A percentile compares a stretch with the other conserved stretches of the same genome.
phyloP scores from a whole-genome alignment of 2,888 invertebrate species.

The Choreutis nemorana region DNA sequence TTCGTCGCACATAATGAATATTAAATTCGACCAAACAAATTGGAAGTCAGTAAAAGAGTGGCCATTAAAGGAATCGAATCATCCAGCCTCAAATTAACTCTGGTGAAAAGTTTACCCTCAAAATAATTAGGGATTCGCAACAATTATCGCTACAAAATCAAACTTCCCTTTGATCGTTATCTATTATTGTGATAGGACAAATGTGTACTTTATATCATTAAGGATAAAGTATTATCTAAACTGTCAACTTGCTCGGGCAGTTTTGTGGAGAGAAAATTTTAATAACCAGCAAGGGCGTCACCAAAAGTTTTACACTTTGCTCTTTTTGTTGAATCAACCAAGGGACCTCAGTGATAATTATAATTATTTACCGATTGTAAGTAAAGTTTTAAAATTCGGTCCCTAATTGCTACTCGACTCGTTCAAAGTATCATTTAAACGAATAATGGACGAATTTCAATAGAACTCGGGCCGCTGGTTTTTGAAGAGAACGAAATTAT shows the following conservation, averaged over 20 bases:
- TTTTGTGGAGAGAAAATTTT: slow-evolving; percentile 46
- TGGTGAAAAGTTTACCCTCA: slow-evolving; percentile 62
- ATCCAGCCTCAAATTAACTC: slow-evolving; percentile 60
- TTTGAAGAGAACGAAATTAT: slow-evolving; percentile 33
- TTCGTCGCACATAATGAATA: slow-evolving; percentile 48
- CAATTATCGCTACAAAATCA: slow-evolving; percentile 65
- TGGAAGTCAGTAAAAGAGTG: slow-evolving; percentile 59
- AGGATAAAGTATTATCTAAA: slow-evolving; percentile 21
- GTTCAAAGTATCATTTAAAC: slow-evolving; percentile 54
- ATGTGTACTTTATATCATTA: slow-evolving; percentile 25
- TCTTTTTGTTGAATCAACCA: slow-evolving; percentile 57
- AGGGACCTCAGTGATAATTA: slow-evolving; percentile 55
- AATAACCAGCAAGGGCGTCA: slow-evolving; percentile 49
- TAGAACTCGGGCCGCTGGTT: slow-evolving; percentile 30
- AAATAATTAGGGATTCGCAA: slow-evolving; percentile 66
- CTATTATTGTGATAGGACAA: slow-evolving; percentile 22
- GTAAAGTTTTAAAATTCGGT: slow-evolving; percentile 41
- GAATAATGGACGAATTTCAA: slow-evolving; percentile 45
- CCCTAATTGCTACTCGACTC: slow-evolving; percentile 47
- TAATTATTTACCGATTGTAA: slow-evolving; percentile 64
- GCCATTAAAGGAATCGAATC: slow-evolving; percentile 60
- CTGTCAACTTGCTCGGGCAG: slow-evolving; percentile 22
- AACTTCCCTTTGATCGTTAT: slow-evolving; percentile 60
- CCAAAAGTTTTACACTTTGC: slow-evolving; percentile 50
- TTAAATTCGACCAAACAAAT: slow-evolving; percentile 54